Base-by-base conservation (phyloP, 2,888 invertebrate genomes). In the Hypercompe scribonia region DNA sequence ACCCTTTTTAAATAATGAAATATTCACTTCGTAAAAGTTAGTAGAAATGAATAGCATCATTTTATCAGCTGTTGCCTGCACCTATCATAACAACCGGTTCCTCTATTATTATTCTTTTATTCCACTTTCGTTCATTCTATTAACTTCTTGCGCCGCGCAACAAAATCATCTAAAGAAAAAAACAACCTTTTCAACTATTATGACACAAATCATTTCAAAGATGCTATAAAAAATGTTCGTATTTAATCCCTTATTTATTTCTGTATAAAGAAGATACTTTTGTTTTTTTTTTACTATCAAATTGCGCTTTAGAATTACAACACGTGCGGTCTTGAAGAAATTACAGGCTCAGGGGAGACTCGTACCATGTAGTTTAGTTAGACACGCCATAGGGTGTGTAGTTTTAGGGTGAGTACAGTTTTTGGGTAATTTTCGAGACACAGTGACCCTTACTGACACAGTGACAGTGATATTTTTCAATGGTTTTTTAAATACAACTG, bases 261-360 rank as follows among this genome's bases (percentile, higher is more conserved):
- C 82, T 78, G 74, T 72, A 66, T 68, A 39, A 68, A 68, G 64
- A 82, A 86, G 84, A 83, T 83, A 87, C 81, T 83, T 15, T 90
- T 90, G 88, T 90, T 91, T 92, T 91, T 90, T 50, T 91, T 90
- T 89, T 74, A 71, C 79, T 81, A 86, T 88, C 83, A 88, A 90
- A 92, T 91, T 90, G 90, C 89, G 87, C 88, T 84, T 90, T 90
- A 90, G 88, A 90, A 88, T 79, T 79, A 80, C 79, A 89, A 93
- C 95, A 95, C 94, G 95, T 95, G 95, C 94, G 92, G 89, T 88
- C 88, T 89, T 88, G 78, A 89, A 90, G 90, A 91, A 91, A 93
- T 92, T 91, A 91, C 89, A 88, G 84, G 87, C 82, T 83, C 83
- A 78, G 77, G 82, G 82, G 78, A 78, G 80, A 81, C 84, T 84